Evolutionary conservation across 1,140 invertebrate species (phyloP), one percentile per base, ranked within the genome.

Genomic region (Manduca sexta): DNA sequence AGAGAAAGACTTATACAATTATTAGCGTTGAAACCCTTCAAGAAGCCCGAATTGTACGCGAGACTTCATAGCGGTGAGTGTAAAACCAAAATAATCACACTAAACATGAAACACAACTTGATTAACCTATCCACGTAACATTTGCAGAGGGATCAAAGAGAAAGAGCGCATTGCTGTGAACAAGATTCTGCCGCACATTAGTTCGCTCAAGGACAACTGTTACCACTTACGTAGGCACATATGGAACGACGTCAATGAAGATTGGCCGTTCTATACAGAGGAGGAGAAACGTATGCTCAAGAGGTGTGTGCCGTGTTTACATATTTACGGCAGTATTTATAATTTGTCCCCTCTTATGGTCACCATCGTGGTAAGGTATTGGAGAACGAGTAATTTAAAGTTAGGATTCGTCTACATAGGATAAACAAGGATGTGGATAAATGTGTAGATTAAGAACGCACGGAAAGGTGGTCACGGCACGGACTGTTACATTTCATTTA

Each of bases 1-100:
- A 95, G 94, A 79, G 96, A 97, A 86, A 90, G 96, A 74, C 90
- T 98, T 60, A 96, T 98, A 76, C 97, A 98, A 85, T 88, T 97
- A 69, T 88, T 98, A 80, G 96, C 96, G 60, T 84, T 98, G 70
- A 92, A 94, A 87, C 93, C 95, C 38, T 97, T 93, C 82, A 98
- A 97, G 87, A 97, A 96, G 86, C 93, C 94, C 11, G 96, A 98
- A 88, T 82, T 98, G 29, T 91, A 93, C 68, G 86, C 91, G 46
- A 91, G 94, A 60, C 87, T 98, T 45, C 90, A 87, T 49, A 93
- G 89, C 91, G 95, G 94, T 95, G 86, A 86, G 84, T 83, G 8
- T 52, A 35, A 68, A 26, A 49, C 44, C 30, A 14, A 0, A 30
- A 30, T 42, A 15, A 21, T 47, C 40, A 2, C 18, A 34, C 38